Evolutionary conservation across 1,140 invertebrate genomes (phyloP).

Genomic region (Forficula auricularia): DNA sequence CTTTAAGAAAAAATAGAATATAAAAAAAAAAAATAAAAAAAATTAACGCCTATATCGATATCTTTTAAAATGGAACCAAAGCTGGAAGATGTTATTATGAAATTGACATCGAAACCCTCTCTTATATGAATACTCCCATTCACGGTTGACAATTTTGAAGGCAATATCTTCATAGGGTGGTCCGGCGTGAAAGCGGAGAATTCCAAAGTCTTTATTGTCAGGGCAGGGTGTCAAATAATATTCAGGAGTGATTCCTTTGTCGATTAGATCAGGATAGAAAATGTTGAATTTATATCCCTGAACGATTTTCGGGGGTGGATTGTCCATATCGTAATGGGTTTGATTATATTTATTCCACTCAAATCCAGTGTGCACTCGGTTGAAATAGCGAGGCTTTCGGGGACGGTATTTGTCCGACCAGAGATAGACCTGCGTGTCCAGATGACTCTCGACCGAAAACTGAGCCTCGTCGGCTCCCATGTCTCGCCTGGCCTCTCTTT

Average conservation of each 20-base stretch:
- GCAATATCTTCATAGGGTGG: conserved; percentile 99
- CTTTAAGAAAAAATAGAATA: too few species aligned
- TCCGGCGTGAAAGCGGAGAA: conserved; percentile 86
- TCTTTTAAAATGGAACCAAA: conserved; percentile 98
- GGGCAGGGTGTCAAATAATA: conserved; percentile 82
- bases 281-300: conserved; percentile 99
- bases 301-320: conserved; percentile 98
- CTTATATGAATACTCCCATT: conserved; percentile 99
- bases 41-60: conserved; percentile 82
- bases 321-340: conserved; percentile 99
- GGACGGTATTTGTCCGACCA: conserved; percentile 98
- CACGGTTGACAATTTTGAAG: conserved; percentile 96
- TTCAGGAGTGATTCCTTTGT: conserved; percentile 82
- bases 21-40: too few species aligned
- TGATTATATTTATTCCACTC: conserved; percentile 99
- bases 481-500: conserved; percentile 66
- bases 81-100: conserved; percentile 97
- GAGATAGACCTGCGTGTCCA: conserved; percentile 75
- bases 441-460: conserved; percentile 77
- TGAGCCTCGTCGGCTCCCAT: conserved; percentile 78
- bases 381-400: conserved; percentile 93
- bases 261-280: conserved; percentile 97
- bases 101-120: conserved; percentile 96
- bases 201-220: conserved; percentile 89
- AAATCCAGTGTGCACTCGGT: conserved; percentile 83